Evolutionary conservation across 2,113 vertebrate genomes (phyloP).

Genomic region (Turnix velox): DNA sequence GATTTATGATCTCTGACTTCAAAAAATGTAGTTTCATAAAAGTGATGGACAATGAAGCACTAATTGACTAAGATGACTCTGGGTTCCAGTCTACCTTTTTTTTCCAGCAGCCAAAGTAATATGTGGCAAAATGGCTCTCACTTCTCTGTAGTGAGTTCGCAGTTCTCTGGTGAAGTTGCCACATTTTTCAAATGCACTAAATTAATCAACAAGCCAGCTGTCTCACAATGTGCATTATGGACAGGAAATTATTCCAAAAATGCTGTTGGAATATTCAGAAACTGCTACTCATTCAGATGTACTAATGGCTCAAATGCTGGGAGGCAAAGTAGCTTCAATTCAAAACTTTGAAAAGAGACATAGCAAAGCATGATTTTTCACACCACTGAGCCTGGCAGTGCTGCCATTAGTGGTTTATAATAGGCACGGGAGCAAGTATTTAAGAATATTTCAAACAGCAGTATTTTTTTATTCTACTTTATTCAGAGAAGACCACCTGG

Average conservation of each 20-base stretch:
- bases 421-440: background rate
- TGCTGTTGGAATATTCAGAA: conserved; percentile 22
- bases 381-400: background rate
- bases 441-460: background rate
- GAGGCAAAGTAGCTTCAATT: background rate
- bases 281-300: background rate
- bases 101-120: background rate
- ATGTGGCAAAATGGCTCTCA: background rate
- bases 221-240: background rate
- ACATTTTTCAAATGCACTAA: background rate
- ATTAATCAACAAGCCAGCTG: background rate
- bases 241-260: conserved; percentile 16
- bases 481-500: background rate
- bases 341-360: conserved; percentile 1
- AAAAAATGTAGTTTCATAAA: conserved; percentile 43
- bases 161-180: background rate
- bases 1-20: conserved; percentile 34
- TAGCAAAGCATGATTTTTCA: background rate
- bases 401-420: background rate
- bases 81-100: conserved; percentile 3
- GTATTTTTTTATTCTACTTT: background rate
- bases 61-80: background rate
- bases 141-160: too few species aligned
- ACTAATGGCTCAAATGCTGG: background rate
- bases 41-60: conserved; percentile 24